A percentile compares a stretch with the other conserved stretches of the same genome.
These are phyloP conservation scores for Scrobipalpa costella DNA, from an alignment of 2,888 invertebrate genomes.

Conservation along the genomic window DNA sequence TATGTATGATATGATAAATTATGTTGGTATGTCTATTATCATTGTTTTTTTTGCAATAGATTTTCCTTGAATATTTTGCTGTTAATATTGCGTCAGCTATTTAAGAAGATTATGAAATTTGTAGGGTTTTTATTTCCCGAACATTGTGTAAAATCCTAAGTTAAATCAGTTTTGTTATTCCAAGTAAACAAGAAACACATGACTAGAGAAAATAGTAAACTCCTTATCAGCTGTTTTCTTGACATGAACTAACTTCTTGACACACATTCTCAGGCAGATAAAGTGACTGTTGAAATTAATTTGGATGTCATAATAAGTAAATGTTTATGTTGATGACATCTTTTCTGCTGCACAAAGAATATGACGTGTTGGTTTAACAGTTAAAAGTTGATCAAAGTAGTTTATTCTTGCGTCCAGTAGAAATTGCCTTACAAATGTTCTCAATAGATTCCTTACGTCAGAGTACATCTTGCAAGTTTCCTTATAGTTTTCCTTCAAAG, in stretches of 20 bases:
- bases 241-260: conserved; percentile 11
- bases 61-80: neutral
- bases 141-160: too few species aligned
- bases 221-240: conserved; percentile 13
- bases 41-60: neutral
- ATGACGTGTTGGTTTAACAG: too few species aligned
- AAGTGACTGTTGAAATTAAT: conserved; percentile 6
- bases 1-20: neutral
- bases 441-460: neutral
- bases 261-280: conserved; percentile 11
- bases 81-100: too few species aligned
- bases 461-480: neutral
- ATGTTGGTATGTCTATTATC: neutral
- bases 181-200: neutral
- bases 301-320: conserved; percentile 3
- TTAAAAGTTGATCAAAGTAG: too few species aligned
- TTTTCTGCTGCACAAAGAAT: neutral
- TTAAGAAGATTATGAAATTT: too few species aligned
- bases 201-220: neutral
- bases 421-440: conserved; percentile 1
- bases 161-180: too few species aligned
- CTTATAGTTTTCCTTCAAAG: neutral
- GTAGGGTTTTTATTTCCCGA: too few species aligned
- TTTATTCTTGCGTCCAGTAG: too few species aligned
- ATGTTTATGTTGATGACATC: neutral